phyloP scores from a whole-genome alignment of 2,888 invertebrate species.

The Lumbricus terrestris region DNA sequence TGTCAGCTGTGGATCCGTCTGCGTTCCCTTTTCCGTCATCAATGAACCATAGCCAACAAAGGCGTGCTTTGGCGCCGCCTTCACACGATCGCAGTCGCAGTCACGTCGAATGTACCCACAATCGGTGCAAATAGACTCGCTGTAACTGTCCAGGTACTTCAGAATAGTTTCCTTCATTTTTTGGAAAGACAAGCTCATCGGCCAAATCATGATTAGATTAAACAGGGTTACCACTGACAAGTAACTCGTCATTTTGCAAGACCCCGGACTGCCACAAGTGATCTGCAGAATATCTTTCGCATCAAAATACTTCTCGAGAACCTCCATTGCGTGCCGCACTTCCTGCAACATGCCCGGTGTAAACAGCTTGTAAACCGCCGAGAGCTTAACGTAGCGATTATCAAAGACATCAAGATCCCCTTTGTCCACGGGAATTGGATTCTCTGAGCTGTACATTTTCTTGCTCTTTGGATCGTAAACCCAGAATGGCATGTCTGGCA shows the following conservation, averaged over 20 bases:
- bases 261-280: background rate
- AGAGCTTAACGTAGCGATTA: constrained; percentile 32
- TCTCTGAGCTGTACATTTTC: constrained; percentile 27
- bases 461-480: constrained; percentile 29
- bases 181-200: constrained; percentile 32
- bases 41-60: constrained; percentile 23
- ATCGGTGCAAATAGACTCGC: constrained; percentile 29
- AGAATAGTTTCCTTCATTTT: constrained; percentile 23
- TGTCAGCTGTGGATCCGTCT: constrained; percentile 23
- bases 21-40: constrained; percentile 21
- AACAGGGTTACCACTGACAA: constrained; percentile 33
- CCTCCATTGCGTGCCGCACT: constrained; percentile 25
- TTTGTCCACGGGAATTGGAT: constrained; percentile 25
- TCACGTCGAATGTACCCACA: constrained; percentile 33
- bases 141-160: constrained; percentile 28
- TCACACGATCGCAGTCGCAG: constrained; percentile 26
- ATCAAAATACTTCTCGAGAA: constrained; percentile 24
- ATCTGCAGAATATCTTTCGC: constrained; percentile 12
- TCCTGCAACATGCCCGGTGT: constrained; percentile 22
- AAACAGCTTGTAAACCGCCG: constrained; percentile 30
- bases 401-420: constrained; percentile 29
- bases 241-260: constrained; percentile 20
- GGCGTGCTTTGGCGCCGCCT: background rate
- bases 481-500: constrained; percentile 30
- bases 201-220: constrained; percentile 33